These are phyloP conservation scores for Vimba vimba DNA, from an alignment of 2,113 vertebrate species.

Conservation along the genomic window DNA sequence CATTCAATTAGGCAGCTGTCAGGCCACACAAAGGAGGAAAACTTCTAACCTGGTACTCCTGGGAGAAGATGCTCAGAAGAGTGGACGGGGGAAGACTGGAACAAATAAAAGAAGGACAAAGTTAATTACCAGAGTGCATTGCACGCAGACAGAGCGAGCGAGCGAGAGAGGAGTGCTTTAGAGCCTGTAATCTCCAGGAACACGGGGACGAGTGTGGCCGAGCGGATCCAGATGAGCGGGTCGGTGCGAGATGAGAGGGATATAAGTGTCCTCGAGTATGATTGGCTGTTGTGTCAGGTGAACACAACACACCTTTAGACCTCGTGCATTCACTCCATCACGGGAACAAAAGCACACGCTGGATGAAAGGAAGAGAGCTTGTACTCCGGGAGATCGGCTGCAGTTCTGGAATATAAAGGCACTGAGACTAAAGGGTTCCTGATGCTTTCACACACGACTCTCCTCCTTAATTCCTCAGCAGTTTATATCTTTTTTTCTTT, in stretches of 20 bases:
- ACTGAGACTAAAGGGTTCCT: too few relatives aligned
- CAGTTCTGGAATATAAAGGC: too few relatives aligned
- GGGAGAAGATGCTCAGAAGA: constrained; percentile 99
- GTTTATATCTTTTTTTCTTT: too few relatives aligned
- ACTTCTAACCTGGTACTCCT: constrained; percentile 99
- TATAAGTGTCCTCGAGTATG: constrained; percentile 41
- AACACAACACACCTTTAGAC: constrained; percentile 5
- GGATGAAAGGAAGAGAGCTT: not conserved
- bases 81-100: constrained; percentile 99
- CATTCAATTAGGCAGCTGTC: constrained; percentile 99
- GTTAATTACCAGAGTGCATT: constrained; percentile 99
- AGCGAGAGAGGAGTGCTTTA: constrained; percentile 81
- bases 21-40: constrained; percentile 99
- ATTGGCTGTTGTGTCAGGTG: constrained; percentile 8
- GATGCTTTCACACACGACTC: too few relatives aligned
- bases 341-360: not conserved
- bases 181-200: constrained; percentile 99
- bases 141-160: constrained; percentile 90
- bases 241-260: constrained; percentile 71
- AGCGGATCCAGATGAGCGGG: constrained; percentile 99
- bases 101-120: constrained; percentile 99
- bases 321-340: not conserved
- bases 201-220: constrained; percentile 99
- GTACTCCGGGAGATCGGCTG: too few relatives aligned
- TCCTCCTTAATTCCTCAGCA: too few relatives aligned